Evolutionary conservation across 2,888 invertebrate genomes (phyloP).

Genomic region (Cataglyphis livida): DNA sequence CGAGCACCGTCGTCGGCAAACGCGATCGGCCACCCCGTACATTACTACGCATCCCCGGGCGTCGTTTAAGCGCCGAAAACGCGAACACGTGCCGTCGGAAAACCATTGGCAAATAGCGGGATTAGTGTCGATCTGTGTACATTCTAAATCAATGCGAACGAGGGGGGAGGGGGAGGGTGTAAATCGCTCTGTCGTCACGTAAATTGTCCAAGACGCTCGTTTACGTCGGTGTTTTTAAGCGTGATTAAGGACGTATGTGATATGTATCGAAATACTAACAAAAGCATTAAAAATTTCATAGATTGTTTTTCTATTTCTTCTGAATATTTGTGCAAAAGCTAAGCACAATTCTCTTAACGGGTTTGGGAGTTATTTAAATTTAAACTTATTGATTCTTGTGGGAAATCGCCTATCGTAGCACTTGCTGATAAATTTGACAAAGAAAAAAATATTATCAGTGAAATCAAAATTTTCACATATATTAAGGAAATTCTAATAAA

Average conservation of each 20-base stretch:
- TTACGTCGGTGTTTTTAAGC: background rate
- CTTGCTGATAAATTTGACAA: too few species aligned
- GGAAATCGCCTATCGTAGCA: too few species aligned
- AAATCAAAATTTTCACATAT: too few species aligned
- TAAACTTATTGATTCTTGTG: too few species aligned
- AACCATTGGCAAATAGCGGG: conserved; percentile 49
- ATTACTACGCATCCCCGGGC: conserved; percentile 43
- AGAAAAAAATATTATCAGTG: too few species aligned
- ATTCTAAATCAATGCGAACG: conserved; percentile 33
- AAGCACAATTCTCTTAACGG: too few species aligned
- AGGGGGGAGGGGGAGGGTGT: conserved; percentile 3
- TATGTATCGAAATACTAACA: too few species aligned
- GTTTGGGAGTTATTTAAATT: too few species aligned
- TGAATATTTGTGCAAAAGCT: too few species aligned
- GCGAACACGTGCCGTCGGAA: conserved; percentile 38
- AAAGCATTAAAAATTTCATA: too few species aligned
- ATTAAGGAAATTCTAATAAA: too few species aligned
- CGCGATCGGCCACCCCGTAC: conserved; percentile 45
- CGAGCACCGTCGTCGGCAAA: conserved; percentile 48
- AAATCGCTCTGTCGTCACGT: background rate
- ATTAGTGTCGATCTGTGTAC: conserved; percentile 39
- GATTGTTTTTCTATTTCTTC: too few species aligned
- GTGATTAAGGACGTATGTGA: background rate
- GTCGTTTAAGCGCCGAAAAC: conserved; percentile 56
- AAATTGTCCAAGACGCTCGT: background rate